Evolutionary conservation across 2,113 vertebrate genomes (phyloP).

Genomic region (Muscicapa adusta): DNA sequence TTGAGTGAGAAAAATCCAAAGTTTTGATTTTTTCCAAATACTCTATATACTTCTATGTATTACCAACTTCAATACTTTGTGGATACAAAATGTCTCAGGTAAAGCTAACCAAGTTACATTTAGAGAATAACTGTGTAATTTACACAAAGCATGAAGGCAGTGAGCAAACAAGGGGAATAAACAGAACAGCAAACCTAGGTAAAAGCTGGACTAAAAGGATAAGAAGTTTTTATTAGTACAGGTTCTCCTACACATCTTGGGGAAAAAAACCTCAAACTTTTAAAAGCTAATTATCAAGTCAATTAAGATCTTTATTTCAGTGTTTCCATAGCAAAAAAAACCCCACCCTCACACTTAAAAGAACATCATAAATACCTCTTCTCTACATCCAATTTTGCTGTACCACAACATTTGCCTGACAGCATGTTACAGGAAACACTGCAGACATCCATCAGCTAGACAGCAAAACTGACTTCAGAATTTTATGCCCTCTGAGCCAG

Average conservation of each 20-base stretch:
- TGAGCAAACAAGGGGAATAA: neutral
- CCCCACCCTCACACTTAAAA: neutral
- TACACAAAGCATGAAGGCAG: neutral
- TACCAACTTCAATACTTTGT: neutral
- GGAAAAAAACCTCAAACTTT: neutral
- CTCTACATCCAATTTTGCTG: neutral
- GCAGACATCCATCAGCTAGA: neutral
- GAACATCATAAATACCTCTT: neutral
- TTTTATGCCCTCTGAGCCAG: neutral
- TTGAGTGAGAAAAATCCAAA: neutral
- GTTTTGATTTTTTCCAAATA: neutral
- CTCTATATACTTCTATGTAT: neutral
- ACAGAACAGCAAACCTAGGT: neutral
- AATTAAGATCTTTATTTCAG: neutral
- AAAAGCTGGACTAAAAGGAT: neutral
- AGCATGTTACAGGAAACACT: neutral
- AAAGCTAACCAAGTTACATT: neutral
- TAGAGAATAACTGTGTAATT: neutral
- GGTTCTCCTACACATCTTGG: neutral
- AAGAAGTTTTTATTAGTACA: neutral
- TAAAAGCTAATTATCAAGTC: neutral
- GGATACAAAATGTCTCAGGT: neutral
- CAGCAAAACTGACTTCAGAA: neutral
- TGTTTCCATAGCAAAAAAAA: neutral
- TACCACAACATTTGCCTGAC: neutral